Base-by-base conservation (phyloP, 2,888 invertebrate species). In the Eupithecia exiguata region DNA sequence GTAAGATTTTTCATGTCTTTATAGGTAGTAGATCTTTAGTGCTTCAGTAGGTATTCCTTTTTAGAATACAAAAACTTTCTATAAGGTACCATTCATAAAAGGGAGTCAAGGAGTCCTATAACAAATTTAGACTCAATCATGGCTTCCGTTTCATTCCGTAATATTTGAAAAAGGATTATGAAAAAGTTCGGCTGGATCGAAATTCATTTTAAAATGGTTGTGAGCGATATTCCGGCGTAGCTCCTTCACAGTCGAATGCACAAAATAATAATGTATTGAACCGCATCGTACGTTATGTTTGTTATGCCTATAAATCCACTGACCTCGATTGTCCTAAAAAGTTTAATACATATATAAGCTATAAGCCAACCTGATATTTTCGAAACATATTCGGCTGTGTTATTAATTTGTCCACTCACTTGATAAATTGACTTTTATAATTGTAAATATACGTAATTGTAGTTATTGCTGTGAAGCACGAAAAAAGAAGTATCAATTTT, bases 251-350 rank as follows among this genome's bases (percentile, higher is more conserved):
- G 86, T 86, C 84, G 84, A 83, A 69, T 79, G 88, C 82, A 82
- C 87, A 88, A 89, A 89, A 88, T 89, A 89, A 89, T 89, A 89
- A 88, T 86, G 86, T 87, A 85, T 88, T 81, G 86, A 83, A 82
- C 81, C 82, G 82, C 77, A 78, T 82, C 78, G 78, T 80, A 82
- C 83, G 80, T 82, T 83, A 83, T 83, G 80, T 77, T 76, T 76
- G 68, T 63, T 66, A 66, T 66, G 66, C 40, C 40, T 66, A 40
- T 66, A 66, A 66, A 78, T 78, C 76, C 74, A 74, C 61, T 75
- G 79, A 77, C 75, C 77, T 70, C 67, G 68, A 66, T 77, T 70
- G 75, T 74, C 74, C 68, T 43, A 69, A 63, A 40, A 73, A 61
- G 49, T 72, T 68, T 30, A 72, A 74, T 75, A 75, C 74, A 73